Evolutionary conservation across 2,888 invertebrate species (phyloP), one percentile per base, ranked within the genome.

Genomic region (Hirtodrosophila histrioides): DNA sequence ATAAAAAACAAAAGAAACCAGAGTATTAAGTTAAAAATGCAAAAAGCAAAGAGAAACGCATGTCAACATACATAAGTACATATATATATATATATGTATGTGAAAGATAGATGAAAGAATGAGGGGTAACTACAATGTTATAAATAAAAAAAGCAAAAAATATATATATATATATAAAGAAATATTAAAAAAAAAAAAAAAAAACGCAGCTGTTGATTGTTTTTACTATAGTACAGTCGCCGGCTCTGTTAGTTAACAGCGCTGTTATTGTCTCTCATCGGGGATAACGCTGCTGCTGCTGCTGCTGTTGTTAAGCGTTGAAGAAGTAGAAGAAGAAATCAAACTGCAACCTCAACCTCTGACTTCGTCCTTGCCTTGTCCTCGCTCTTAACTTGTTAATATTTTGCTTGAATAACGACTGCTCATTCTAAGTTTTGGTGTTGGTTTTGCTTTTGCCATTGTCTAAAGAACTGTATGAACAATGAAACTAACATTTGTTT

Each of bases 51-150:
- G 2, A 17, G 17, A 53, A 29, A 23, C 43, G 29, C 50, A 55
- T 55, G 65, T 69, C 45, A 29, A 51, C 49, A 48, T 37, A 45
- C 24, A 29, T 57, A 48, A 31, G 31, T 31, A 63, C 50, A 50
- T 35, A 51, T 39, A 46, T 40, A 56, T 24, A 50, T 27, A 5
- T 49, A 63, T 37, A 45, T 35, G 46, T 65, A 50, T 44, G 43
- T 48, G 50, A 66, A 66, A 49, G 37, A 54, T 9, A 44, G 46
- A 48, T 48, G 65, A 45, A 44, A 33, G 12, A 36, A 45, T 33
- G 39, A 69, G 70, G 65, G 57, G 49, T 62, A 78, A 74, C 74
- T 64, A 76, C 54, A 69, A 64, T 78, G 78, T 76, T 70, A 61
- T 77, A 62, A 70, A 78, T 62, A 69, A 69, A 69, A 60, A 40